Percentiles rank a stretch among this genome's conserved stretches.
These are phyloP conservation scores for Mus spicilegus DNA, from an alignment of 2,113 vertebrate species.

Conservation along the genomic window DNA sequence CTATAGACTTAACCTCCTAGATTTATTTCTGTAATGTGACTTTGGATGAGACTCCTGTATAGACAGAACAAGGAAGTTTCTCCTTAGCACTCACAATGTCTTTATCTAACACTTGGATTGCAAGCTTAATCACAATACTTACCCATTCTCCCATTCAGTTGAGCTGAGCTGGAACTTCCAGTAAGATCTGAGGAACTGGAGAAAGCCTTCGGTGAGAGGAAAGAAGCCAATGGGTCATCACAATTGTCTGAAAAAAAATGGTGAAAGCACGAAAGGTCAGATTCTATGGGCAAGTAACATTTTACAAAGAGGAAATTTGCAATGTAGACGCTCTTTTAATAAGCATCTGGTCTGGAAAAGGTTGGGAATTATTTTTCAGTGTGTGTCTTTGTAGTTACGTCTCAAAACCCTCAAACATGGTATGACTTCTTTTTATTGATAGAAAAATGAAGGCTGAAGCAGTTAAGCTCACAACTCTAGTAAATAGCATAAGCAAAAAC, in stretches of 20 bases:
- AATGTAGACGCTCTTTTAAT: background rate
- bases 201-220: conserved; percentile 91
- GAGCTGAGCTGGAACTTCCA: conserved; percentile 89
- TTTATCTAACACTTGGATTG: conserved; percentile 2
- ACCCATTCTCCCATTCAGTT: conserved; percentile 95
- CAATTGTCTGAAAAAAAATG: conserved; percentile 90
- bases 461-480: background rate
- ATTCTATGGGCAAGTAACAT: background rate
- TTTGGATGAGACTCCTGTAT: background rate
- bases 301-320: background rate
- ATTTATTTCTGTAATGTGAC: background rate
- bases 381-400: background rate
- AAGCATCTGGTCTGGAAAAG: background rate
- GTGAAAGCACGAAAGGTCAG: conserved; percentile 37
- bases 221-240: conserved; percentile 90
- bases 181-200: conserved; percentile 93
- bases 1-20: no score
- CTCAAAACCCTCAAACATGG: background rate
- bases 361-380: background rate
- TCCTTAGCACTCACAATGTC: background rate
- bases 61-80: background rate
- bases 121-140: conserved; percentile 76
- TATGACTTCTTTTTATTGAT: background rate
- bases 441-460: background rate
- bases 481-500: background rate